Evolutionary conservation across 2,888 invertebrate species (phyloP).

Genomic region (Stenolophus ochropezus): DNA sequence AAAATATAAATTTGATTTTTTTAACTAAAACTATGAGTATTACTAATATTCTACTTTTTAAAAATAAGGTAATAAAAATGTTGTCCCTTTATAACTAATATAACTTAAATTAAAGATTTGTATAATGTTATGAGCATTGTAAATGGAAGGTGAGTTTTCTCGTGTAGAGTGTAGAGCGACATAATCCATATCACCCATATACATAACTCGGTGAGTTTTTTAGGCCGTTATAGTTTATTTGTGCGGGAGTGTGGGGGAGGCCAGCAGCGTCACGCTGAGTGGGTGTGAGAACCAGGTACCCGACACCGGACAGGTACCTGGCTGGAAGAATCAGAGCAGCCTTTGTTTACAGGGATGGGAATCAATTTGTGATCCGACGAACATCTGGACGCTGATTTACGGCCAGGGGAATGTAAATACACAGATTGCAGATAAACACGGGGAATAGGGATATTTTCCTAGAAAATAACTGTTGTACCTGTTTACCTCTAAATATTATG

Average conservation of each 20-base stretch:
- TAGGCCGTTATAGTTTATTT: slow-evolving; percentile 59
- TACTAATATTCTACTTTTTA: too few species aligned
- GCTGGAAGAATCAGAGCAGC: slow-evolving; percentile 35
- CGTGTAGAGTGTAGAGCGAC: slow-evolving; percentile 40
- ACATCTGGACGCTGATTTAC: slow-evolving; percentile 31
- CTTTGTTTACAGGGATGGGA: slow-evolving; percentile 26
- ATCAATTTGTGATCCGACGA: slow-evolving; percentile 22
- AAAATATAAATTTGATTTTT: too few species aligned
- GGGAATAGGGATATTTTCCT: too few species aligned
- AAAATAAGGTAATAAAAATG: too few species aligned
- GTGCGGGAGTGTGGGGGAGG: slow-evolving; percentile 5
- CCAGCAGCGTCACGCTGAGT: slow-evolving; percentile 50
- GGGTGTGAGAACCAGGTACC: slow-evolving; percentile 58
- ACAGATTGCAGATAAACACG: background rate
- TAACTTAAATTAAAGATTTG: too few species aligned
- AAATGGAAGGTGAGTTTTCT: background rate
- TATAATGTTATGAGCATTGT: background rate
- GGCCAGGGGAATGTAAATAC: background rate
- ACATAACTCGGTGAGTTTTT: slow-evolving; percentile 55
- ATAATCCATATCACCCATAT: slow-evolving; percentile 36
- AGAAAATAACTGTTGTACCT: too few species aligned
- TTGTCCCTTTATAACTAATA: too few species aligned
- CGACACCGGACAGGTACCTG: slow-evolving; percentile 25
- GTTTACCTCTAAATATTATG: too few species aligned
- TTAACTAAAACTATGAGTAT: too few species aligned